phyloP scores from a whole-genome alignment of 2,113 vertebrate genomes.

The cat (Felis catus) region DNA sequence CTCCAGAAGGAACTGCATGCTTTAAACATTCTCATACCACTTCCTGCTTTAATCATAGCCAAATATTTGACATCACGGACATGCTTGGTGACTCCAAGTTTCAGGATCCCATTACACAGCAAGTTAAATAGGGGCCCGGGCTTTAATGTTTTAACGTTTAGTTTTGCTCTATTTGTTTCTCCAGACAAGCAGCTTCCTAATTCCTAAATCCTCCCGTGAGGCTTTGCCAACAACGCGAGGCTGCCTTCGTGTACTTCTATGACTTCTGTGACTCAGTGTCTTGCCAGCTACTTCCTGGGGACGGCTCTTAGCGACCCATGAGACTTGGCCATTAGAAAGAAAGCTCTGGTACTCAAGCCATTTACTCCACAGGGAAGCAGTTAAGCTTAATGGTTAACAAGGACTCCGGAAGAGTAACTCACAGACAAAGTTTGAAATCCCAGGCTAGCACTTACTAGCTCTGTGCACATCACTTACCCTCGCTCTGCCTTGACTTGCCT shows the following conservation, averaged over 20 bases:
- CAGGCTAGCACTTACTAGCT: not conserved
- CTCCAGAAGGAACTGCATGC: not conserved
- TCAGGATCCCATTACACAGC: not conserved
- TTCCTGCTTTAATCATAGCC: constrained; percentile 49
- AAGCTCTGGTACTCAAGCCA: not conserved
- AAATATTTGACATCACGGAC: constrained; percentile 50
- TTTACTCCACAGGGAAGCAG: not conserved
- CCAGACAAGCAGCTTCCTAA: not conserved
- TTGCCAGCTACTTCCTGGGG: not conserved
- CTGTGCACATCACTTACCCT: not conserved
- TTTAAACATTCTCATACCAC: constrained; percentile 38
- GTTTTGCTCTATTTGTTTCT: constrained; percentile 45
- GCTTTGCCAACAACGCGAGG: not conserved
- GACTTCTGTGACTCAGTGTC: not conserved
- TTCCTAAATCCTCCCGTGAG: not conserved
- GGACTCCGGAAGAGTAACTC: not conserved
- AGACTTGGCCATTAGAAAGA: not conserved
- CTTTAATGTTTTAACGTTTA: not conserved
- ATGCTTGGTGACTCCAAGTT: not conserved
- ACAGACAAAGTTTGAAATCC: not conserved
- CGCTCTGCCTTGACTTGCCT: not conserved
- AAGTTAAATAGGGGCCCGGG: not conserved
- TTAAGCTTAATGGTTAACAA: not conserved
- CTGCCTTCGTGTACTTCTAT: not conserved
- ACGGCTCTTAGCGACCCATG: not conserved